Evolutionary conservation across 2,797 vertebrate species (phyloP), one percentile per base, ranked within the genome.

Genomic region (Arrhamphus sclerolepis): DNA sequence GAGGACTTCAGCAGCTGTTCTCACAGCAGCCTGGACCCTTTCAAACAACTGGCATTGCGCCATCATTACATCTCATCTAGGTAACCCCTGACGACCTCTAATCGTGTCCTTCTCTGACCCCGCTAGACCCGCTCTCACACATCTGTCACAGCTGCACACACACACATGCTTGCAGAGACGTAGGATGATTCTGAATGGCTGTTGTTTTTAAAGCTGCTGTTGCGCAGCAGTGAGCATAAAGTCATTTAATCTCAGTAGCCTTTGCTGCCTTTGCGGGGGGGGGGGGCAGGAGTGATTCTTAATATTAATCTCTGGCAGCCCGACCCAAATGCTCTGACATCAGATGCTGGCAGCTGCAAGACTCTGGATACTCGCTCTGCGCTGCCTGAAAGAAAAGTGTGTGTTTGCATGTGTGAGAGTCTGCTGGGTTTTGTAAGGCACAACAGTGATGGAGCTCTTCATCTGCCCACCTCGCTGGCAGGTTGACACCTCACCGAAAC

Each of bases 1-100:
- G 67, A 57, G 83, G 83, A 78, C 4, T 72, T 82, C 84, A 55
- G 79, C 87, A 89, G 85, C 86, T 87, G 84, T 86, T 87, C 82
- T 81, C 70, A 74, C 82, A 77, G 75, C 70, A 71, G 62, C 69
- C 71, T 31, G 74, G 53, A 79, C 70, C 66, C 20, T 85, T 87
- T 85, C 84, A 75, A 84, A 76, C 78, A 68, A 77, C 80, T 89
- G 87, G 86, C 87, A 59, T 72, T 44, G 26, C 18, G 81, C 86
- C 88, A 81, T 85, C 57, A 46, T 79, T 70, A 70, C 73, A 79
- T 77, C 72, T 78, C 80, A 80, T 86, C 79, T 81, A 72, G 82
- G 84, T 75, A 82, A 85, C 77, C 72, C 70, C 55, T 51, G 58
- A 65, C 56, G 74, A 67, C 58, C 51, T 78, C 71, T 24, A 54